Evolutionary conservation across 2,888 invertebrate genomes (phyloP).

Genomic region (Cantharis flavilabris): DNA sequence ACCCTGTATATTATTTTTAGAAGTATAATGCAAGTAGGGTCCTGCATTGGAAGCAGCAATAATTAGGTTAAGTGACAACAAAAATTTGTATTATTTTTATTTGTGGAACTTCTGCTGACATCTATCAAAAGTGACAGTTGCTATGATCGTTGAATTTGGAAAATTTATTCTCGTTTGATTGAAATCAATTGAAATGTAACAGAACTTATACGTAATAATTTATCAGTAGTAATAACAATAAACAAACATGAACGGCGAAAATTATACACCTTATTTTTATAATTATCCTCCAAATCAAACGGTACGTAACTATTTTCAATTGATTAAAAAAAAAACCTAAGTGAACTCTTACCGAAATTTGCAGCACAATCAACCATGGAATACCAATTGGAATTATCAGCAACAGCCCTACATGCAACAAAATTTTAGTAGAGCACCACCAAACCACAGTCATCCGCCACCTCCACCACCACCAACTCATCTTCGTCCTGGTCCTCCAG

Average conservation of each 20-base stretch:
- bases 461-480: not conserved
- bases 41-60: not conserved
- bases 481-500: not conserved
- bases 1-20: too few species aligned
- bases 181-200: not conserved
- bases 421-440: not conserved
- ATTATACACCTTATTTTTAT: not conserved
- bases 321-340: not conserved
- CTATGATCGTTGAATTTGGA: not conserved
- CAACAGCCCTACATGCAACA: not conserved
- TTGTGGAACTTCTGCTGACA: not conserved
- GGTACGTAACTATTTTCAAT: not conserved
- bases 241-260: slow-evolving; percentile 1
- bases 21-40: too few species aligned
- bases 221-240: not conserved
- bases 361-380: not conserved
- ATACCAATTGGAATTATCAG: not conserved
- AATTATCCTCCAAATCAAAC: not conserved
- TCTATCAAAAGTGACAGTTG: not conserved
- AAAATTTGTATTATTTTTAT: not conserved
- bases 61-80: not conserved
- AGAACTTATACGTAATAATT: not conserved
- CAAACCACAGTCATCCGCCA: not conserved
- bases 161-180: not conserved
- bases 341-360: not conserved